These are phyloP conservation scores for Abrostola tripartita DNA, from an alignment of 2,888 invertebrate genomes.

Conservation along the genomic window DNA sequence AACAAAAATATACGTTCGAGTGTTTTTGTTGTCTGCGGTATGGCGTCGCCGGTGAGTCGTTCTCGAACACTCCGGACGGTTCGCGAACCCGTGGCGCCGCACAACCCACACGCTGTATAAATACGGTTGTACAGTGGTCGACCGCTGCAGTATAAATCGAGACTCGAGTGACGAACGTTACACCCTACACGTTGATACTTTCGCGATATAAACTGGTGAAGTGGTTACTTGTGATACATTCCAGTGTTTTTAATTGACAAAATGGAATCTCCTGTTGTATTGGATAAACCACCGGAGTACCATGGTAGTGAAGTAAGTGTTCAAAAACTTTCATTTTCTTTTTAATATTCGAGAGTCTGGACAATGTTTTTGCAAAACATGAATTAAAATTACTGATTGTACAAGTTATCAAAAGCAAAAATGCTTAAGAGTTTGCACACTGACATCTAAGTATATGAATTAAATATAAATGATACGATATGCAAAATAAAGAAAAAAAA, in stretches of 20 bases:
- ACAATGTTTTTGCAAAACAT: background rate
- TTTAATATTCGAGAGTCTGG: background rate
- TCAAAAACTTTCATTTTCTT: constrained; percentile 9
- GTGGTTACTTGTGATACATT: constrained; percentile 79
- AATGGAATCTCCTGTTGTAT: constrained; percentile 90
- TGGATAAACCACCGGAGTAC: constrained; percentile 89
- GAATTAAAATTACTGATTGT: constrained; percentile 8
- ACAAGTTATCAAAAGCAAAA: no score
- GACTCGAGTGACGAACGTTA: constrained; percentile 67
- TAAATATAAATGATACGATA: no score
- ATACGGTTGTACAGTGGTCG: constrained; percentile 65
- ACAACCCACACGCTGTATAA: constrained; percentile 72
- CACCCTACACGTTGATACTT: constrained; percentile 58
- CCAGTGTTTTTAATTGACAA: constrained; percentile 72
- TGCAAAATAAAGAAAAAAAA: no score
- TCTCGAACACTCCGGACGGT: constrained; percentile 63
- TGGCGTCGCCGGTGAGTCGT: constrained; percentile 35
- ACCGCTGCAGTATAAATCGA: constrained; percentile 77
- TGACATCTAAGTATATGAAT: no score
- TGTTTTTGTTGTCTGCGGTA: constrained; percentile 33
- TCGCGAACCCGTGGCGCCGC: constrained; percentile 73
- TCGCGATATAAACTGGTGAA: constrained; percentile 70
- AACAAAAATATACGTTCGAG: constrained; percentile 18
- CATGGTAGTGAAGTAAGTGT: constrained; percentile 87
- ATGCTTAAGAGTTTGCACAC: no score